Base-by-base conservation (phyloP, 2,113 vertebrate species). In the Oxygymnocypris stewartii region DNA sequence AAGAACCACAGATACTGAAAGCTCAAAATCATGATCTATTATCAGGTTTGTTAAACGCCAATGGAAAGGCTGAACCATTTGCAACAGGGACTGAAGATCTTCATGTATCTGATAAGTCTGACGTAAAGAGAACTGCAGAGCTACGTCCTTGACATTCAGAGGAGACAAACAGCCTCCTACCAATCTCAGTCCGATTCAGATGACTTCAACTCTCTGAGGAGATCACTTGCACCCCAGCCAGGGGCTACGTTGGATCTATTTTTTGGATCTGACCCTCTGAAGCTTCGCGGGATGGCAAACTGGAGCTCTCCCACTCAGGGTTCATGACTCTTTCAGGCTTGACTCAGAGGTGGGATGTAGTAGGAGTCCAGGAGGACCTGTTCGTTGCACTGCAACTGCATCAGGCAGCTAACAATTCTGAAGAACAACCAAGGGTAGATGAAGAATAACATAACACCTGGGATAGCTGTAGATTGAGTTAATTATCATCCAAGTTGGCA, bases 341-440 rank as follows among this genome's bases (percentile, higher is more conserved):
- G 54, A 80, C 78, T 76, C 73, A 49, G 73, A 76, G n/a, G 73
- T 49, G 23, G n/a, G 59, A 59, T 85, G 76, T 59, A 37, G 54
- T 67, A 83, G 84, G 84, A 85, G 67, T 18, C 73, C 76, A 57
- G 84, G n/a, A 78, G 63, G 37, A 77, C 37, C 5, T 1, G 12
- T 54, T 23, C 76, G 40, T 44, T 44, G 20, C 40, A 74, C n/a
- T 75, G 40, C 42, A 47, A 75, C 73, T 14, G 73, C 42, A 28
- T 47, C 73, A 76, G 42, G 40, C 35, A n/a, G 54, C 23, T 80
- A 61, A 80, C 12, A 42, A 14, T 40, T n/a, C 78, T 40, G 35
- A 79, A 42, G 16, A 57, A 31, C 10, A 59, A 28, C 37, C 13
- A 47, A 9, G 59, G n/a, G 14, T 31, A 28, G 40, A 81, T 47